A percentile compares a stretch with the other conserved stretches of the same genome.
These are phyloP conservation scores for Sarcophaga bullata DNA, from an alignment of 1,140 invertebrate genomes.

Conservation along the genomic window DNA sequence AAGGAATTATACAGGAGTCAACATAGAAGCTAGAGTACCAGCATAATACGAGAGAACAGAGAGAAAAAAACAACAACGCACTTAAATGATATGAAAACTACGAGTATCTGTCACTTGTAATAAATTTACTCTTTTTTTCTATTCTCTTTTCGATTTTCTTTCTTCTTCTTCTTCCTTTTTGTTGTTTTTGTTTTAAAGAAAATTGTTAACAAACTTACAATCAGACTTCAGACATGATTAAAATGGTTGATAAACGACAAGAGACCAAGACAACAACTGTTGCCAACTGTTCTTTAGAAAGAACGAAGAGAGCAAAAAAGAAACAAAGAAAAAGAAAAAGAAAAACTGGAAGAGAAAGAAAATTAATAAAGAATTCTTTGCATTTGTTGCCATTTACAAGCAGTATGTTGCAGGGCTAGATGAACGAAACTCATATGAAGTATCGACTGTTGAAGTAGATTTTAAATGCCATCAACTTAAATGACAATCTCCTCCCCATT, in stretches of 20 bases:
- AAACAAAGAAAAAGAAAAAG: no score
- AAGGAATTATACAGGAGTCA: neutral
- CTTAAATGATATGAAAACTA: no score
- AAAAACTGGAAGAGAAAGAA: no score
- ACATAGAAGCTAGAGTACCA: neutral
- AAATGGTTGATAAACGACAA: constrained; percentile 7
- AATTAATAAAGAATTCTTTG: no score
- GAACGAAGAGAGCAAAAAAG: neutral
- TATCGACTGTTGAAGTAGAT: neutral
- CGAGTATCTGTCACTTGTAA: constrained; percentile 18
- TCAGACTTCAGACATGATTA: constrained; percentile 21
- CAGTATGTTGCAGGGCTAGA: no score
- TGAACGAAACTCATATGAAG: no score
- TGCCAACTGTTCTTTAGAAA: neutral
- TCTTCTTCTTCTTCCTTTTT: no score
- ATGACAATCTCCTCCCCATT: no score
- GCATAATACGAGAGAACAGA: no score
- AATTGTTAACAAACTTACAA: constrained; percentile 15
- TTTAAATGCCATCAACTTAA: neutral
- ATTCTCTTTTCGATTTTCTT: neutral
- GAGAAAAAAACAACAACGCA: neutral
- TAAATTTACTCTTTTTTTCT: neutral
- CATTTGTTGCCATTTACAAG: no score
- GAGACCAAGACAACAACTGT: neutral
- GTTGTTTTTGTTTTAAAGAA: neutral